phyloP scores from a whole-genome alignment of 92 coral and sea anemone species.

The Desmophyllum pertusum region DNA sequence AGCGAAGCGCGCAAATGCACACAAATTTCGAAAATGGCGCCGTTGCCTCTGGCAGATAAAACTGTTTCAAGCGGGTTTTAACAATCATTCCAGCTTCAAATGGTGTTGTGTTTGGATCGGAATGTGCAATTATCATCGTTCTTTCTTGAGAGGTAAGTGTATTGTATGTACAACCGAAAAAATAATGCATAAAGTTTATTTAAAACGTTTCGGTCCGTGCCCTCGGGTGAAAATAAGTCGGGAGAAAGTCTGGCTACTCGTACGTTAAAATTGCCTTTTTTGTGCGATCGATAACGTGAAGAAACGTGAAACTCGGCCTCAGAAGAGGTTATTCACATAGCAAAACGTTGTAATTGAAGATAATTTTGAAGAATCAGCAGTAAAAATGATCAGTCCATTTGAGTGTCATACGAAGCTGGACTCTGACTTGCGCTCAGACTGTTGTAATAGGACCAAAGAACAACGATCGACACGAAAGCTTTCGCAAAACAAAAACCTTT shows the following conservation, averaged over 20 bases:
- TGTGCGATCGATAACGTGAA: not conserved
- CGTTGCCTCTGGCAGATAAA: not conserved
- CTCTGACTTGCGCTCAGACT: no score
- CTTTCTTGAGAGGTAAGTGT: conserved; percentile 25
- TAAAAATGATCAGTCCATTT: not conserved
- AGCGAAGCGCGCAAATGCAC: not conserved
- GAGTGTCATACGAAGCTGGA: not conserved
- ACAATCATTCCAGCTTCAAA: not conserved
- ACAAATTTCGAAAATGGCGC: not conserved
- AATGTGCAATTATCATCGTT: not conserved
- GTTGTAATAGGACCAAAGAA: no score
- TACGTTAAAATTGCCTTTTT: not conserved
- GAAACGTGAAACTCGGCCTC: not conserved
- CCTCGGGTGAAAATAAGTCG: not conserved
- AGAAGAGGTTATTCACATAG: not conserved
- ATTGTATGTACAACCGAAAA: not conserved
- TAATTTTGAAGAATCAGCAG: not conserved
- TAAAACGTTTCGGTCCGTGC: conserved; percentile 2
- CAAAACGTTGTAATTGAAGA: not conserved
- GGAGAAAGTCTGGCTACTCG: not conserved
- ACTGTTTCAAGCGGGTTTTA: not conserved
- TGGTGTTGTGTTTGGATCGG: not conserved
- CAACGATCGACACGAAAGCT: no score
- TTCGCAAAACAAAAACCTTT: no score
- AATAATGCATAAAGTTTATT: not conserved